Percentiles rank a stretch among this genome's conserved stretches.
phyloP scores from a whole-genome alignment of 2,888 invertebrate genomes.

The Lottia scabra region DNA sequence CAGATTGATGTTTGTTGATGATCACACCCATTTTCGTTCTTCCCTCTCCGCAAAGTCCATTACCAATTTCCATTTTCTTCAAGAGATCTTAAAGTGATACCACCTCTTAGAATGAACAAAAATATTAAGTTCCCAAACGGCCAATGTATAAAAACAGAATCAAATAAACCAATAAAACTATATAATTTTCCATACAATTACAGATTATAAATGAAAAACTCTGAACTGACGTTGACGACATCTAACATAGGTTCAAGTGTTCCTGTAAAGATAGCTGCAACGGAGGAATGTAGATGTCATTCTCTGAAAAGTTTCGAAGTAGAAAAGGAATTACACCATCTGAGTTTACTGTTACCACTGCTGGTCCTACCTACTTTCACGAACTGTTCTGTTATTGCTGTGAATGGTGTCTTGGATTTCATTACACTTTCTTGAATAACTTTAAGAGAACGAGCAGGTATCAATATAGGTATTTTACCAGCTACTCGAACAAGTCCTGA shows the following conservation, averaged over 20 bases:
- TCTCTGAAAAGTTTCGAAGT: not conserved
- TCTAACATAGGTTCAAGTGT: not conserved
- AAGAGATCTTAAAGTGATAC: too few species aligned
- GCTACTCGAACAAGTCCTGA: not conserved
- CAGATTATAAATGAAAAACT: too few species aligned
- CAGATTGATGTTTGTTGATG: not conserved
- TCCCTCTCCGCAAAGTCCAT: not conserved
- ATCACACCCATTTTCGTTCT: not conserved
- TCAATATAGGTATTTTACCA: not conserved
- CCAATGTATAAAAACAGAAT: too few species aligned
- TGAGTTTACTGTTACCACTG: not conserved
- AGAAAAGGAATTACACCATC: not conserved
- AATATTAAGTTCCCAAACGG: too few species aligned
- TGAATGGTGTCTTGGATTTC: too few species aligned
- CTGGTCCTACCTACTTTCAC: not conserved
- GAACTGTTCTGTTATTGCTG: too few species aligned
- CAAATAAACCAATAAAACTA: too few species aligned
- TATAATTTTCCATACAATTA: too few species aligned
- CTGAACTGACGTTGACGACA: not conserved
- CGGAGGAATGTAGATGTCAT: not conserved
- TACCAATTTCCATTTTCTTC: conserved; percentile 6
- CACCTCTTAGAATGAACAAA: too few species aligned
- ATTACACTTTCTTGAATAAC: too few species aligned
- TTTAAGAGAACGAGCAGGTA: not conserved
- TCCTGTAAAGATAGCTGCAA: not conserved